Conservation (phyloP, 2,888 invertebrate species). For the Scaptodrosophila latifasciaeformis region DNA sequence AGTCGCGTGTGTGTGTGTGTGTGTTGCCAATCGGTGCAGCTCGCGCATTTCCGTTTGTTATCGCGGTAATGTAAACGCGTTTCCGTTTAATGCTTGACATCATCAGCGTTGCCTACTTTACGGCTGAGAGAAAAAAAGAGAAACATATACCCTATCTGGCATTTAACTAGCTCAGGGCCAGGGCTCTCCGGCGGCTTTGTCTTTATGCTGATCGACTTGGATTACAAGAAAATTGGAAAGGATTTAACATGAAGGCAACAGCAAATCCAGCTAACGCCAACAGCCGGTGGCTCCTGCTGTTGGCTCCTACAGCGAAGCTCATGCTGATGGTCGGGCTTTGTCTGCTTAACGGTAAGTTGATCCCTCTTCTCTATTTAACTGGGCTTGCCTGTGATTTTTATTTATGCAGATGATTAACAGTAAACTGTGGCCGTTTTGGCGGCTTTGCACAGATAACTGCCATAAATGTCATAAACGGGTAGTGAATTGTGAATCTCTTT, state of each 20-base stretch:
- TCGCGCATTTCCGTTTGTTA: slow-evolving; percentile 63
- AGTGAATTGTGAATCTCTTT: no score
- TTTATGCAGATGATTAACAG: slow-evolving; percentile 56
- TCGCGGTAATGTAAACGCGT: slow-evolving; percentile 63
- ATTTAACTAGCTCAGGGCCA: slow-evolving; percentile 35
- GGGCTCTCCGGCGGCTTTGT: slow-evolving; percentile 23
- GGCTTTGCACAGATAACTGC: neutral
- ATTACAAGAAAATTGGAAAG: slow-evolving; percentile 62
- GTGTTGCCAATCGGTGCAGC: slow-evolving; percentile 1
- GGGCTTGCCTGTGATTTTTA: slow-evolving; percentile 23
- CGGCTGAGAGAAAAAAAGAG: slow-evolving; percentile 23
- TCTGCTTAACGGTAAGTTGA: slow-evolving; percentile 47
- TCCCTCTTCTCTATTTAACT: no score
- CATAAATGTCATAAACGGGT: slow-evolving; percentile 39
- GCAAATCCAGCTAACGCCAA: neutral
- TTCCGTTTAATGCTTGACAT: slow-evolving; percentile 55
- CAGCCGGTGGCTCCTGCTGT: slow-evolving; percentile 7
- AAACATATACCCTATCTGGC: no score
- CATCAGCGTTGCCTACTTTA: slow-evolving; percentile 17
- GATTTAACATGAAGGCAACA: slow-evolving; percentile 60
- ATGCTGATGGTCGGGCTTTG: slow-evolving; percentile 4
- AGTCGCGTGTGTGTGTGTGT: neutral
- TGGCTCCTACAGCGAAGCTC: neutral
- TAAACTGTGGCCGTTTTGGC: slow-evolving; percentile 14
- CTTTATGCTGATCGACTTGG: slow-evolving; percentile 48